Evolutionary conservation across 2,113 vertebrate genomes (phyloP).

Genomic region (Prinia subflava): DNA sequence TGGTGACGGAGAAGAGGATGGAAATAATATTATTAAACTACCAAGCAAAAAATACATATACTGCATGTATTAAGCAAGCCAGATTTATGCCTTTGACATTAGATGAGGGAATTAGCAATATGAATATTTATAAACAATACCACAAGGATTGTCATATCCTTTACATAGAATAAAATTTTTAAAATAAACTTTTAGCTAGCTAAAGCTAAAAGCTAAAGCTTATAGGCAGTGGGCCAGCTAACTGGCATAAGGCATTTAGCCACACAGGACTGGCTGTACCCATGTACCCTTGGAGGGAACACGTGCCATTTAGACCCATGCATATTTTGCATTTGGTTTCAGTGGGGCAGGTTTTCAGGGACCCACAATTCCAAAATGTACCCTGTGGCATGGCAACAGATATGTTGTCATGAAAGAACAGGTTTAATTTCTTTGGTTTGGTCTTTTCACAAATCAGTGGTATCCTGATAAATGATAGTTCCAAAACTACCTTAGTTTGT

Average conservation of each 20-base stretch:
- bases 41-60: background rate
- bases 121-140: slow-evolving; percentile 18
- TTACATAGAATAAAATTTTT: background rate
- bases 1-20: background rate
- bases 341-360: background rate
- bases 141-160: background rate
- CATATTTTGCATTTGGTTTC: background rate
- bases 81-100: slow-evolving; percentile 23
- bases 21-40: background rate
- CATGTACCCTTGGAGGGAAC: background rate
- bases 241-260: background rate
- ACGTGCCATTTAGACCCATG: fast-evolving
- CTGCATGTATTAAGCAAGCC: background rate
- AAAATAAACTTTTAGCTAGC: background rate
- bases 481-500: background rate
- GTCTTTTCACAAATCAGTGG: background rate
- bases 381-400: background rate
- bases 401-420: background rate
- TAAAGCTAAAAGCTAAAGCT: background rate
- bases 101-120: background rate
- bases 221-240: background rate
- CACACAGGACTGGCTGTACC: background rate
- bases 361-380: background rate
- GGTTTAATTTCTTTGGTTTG: background rate
- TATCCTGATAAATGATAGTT: background rate